These are phyloP conservation scores for Podarcis cretensis DNA, from an alignment of 2,113 vertebrate species.

Conservation along the genomic window DNA sequence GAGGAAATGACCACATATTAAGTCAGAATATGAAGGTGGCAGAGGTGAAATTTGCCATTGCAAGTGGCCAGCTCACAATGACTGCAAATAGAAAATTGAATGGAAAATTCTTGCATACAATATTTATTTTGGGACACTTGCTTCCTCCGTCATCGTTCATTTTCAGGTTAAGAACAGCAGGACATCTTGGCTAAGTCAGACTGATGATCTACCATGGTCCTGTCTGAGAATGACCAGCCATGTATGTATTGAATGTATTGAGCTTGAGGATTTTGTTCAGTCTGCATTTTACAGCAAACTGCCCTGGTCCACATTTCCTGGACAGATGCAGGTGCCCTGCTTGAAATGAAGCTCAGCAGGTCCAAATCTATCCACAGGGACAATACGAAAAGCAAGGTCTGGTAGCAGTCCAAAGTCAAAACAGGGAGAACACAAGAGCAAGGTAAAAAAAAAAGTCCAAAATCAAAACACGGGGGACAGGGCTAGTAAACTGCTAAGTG, in stretches of 20 bases:
- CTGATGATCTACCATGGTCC: background rate
- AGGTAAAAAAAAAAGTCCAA: too few species aligned
- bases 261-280: background rate
- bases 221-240: background rate
- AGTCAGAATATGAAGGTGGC: conserved; percentile 31
- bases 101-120: background rate
- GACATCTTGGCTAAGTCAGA: background rate
- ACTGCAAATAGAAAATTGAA: conserved; percentile 7
- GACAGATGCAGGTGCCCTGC: background rate
- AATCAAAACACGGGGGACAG: too few species aligned
- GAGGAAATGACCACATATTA: conserved; percentile 52
- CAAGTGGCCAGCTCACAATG: conserved; percentile 24
- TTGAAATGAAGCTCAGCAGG: too few species aligned
- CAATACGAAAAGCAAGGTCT: too few species aligned
- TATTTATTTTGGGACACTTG: background rate
- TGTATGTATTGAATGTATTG: background rate
- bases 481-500: too few species aligned
- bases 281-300: background rate
- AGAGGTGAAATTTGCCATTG: conserved; percentile 32
- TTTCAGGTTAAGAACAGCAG: background rate
- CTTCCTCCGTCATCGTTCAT: background rate
- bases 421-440: too few species aligned
- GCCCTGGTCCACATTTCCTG: background rate
- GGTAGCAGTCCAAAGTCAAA: too few species aligned
- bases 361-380: too few species aligned